Evolutionary conservation across 2,797 vertebrate species (phyloP).

Genomic region (Yasuhikotakia modesta): DNA sequence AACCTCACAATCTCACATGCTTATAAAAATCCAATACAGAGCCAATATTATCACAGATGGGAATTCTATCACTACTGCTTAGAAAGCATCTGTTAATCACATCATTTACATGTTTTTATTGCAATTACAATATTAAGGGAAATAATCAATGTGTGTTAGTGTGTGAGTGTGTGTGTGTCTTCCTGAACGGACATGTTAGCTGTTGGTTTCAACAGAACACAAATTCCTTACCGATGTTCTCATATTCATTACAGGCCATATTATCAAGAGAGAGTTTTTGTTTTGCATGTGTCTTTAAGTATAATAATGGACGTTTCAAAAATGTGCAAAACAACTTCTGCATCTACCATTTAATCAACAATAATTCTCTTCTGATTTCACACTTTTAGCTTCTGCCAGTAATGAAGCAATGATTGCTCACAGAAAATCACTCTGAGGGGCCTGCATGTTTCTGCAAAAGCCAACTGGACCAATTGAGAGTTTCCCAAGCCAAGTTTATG

Average conservation of each 20-base stretch:
- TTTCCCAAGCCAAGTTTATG: background rate
- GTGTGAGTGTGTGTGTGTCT: conserved; percentile 8
- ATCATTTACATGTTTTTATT: too few species aligned
- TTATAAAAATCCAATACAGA: too few species aligned
- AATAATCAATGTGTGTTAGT: too few species aligned
- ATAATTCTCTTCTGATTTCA: conserved; percentile 19
- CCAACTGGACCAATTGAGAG: conserved; percentile 13
- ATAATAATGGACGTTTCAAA: background rate
- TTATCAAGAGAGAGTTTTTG: background rate
- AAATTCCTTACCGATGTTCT: conserved; percentile 70
- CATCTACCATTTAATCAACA: background rate
- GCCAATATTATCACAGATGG: too few species aligned
- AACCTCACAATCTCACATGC: too few species aligned
- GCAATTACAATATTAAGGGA: too few species aligned
- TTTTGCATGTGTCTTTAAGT: background rate
- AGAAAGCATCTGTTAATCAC: too few species aligned
- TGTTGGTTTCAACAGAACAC: conserved; percentile 72
- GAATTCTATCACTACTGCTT: too few species aligned
- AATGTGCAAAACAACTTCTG: conserved; percentile 1
- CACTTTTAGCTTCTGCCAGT: conserved; percentile 10
- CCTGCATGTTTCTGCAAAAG: conserved; percentile 14
- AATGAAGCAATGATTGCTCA: conserved; percentile 12
- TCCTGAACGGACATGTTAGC: conserved; percentile 72
- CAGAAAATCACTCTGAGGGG: background rate
- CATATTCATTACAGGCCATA: conserved; percentile 49